A percentile compares a stretch with the other conserved stretches of the same genome.
phyloP scores from a whole-genome alignment of 2,113 vertebrate genomes.

The Sminthopsis crassicaudata region DNA sequence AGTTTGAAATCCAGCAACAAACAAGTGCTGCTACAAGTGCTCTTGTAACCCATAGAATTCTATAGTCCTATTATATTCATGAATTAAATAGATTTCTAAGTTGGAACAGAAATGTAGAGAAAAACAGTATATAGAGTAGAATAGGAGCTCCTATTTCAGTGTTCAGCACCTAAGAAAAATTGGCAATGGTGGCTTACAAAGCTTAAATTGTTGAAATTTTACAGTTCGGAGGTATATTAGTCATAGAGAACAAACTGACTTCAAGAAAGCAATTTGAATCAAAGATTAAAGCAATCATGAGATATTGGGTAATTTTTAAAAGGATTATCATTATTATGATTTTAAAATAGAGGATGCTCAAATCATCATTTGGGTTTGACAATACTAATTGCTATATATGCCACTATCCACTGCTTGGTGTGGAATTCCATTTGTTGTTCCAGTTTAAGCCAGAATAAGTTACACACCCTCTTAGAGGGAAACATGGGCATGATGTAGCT shows the following conservation, averaged over 20 bases:
- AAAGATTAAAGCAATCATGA: conserved; percentile 34
- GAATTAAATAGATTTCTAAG: not conserved
- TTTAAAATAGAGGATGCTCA: conserved; percentile 22
- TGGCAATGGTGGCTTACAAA: not conserved
- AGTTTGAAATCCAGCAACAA: conserved; percentile 72
- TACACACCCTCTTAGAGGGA: not conserved
- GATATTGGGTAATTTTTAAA: conserved; percentile 16
- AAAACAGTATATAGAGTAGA: not conserved
- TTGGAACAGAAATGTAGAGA: not conserved
- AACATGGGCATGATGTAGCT: not conserved
- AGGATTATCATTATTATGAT: not conserved
- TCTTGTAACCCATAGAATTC: conserved; percentile 21
- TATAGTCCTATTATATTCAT: not conserved
- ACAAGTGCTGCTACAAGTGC: conserved; percentile 42
- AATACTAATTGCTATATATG: conserved; percentile 1
- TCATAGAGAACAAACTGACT: conserved; percentile 19
- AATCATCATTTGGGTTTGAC: not conserved
- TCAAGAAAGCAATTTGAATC: conserved; percentile 26
- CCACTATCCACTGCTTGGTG: not conserved
- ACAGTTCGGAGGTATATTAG: not conserved
- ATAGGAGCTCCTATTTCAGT: not conserved
- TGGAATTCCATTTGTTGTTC: conserved; percentile 14
- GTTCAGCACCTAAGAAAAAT: not conserved
- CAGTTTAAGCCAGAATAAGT: conserved; percentile 20
- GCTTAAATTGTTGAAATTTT: conserved; percentile 1